Evolutionary conservation across 35 echinoderm and acorn worm genomes (phyloP), one percentile per base, ranked within the genome.

Genomic region (Lytechinus pictus): DNA sequence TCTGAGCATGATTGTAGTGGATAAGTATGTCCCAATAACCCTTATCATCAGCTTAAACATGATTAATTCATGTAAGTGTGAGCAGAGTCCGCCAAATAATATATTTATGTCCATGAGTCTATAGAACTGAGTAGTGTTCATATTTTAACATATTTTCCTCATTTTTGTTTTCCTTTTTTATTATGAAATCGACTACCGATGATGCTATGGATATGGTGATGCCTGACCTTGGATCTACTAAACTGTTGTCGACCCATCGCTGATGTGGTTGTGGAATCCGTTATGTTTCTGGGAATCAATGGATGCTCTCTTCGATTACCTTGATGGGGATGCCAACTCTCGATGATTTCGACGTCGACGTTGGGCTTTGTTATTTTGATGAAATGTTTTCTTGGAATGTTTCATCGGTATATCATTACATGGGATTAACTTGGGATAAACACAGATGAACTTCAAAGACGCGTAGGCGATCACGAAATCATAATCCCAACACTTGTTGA

Each of bases 401-500:
- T 19, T 24, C 8, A 16, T 79, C 10, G 29, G 52, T 90, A 44
- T 90, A 90, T 52, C 44, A 27, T 52, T 54, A 24, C 52, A 19
- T 90, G 88, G 28, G 28, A 90, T 54, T 21, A 21, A 90, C 9
- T 9, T 52, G 8, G 13, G 11, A 90, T 90, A 52, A 90, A 52
- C 4, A 24, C 95, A 99, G 98, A 94, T 71, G 94, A 94, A 94
- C 86, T 99, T 27, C 96, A 95, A 61, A 55, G 87, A 55, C 95
- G 95, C 9, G 53, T 96, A 91, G 95, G 96, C 86, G 88, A 97
- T 94, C 98, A 98, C 89, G 95, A 99, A 95, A 95, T 98, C 86
- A 96, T 97, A 8, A 54, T 97, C 28, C 98, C 98, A 5, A 60
- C 96, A 9, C 88, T 98, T 10, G 98, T 99, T 60, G 94, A 99